Evolutionary conservation across 2,888 invertebrate species (phyloP), one percentile per base, ranked within the genome.

Genomic region (Amblyjoppa proteus): DNA sequence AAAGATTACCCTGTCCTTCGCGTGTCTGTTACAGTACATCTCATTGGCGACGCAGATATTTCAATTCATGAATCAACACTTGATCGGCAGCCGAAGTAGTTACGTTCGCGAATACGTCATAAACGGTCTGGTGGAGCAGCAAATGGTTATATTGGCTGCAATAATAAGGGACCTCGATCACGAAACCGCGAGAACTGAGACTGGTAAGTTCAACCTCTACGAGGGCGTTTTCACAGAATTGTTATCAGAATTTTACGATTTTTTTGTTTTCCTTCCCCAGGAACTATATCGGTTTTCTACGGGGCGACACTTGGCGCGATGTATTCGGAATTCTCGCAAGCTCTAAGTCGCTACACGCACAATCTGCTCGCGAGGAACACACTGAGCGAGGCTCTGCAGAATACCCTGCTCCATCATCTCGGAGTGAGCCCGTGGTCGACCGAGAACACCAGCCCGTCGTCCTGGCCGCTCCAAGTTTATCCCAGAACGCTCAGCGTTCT

Each of bases 101-200:
- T 96, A 96, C 90, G 95, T 97, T 76, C 95, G 96, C 74, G 95
- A 96, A 87, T 96, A 97, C 90, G 96, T 96, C 1, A 96, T 97
- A 88, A 95, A 96, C 83, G 97, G 97, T 53, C 94, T 98, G 45
- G 96, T 97, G 80, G 98, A 98, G 90, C 97, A 98, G 70, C 98
- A 99, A 94, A 98, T 98, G 95, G 96, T 97, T 11, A 96, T 98
- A 88, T 95, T 99, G 83, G 97, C 98, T 0, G 97, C 97, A 7
- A 97, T 99, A 68, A 97, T 99, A 74, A 96, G 97, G 90, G 99
- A 99, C 93, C 95, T 99, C 77, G 99, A 99, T 94, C 95, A 97
- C 75, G 99, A 99, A 95, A 97, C 97, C 1, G 97, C 98, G 6
- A 95, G 97, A 78, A 97, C 97, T 5, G 98, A 98, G 91, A 96